Conservation (phyloP, 2,797 vertebrate genomes). For the Tapirus indicus region DNA sequence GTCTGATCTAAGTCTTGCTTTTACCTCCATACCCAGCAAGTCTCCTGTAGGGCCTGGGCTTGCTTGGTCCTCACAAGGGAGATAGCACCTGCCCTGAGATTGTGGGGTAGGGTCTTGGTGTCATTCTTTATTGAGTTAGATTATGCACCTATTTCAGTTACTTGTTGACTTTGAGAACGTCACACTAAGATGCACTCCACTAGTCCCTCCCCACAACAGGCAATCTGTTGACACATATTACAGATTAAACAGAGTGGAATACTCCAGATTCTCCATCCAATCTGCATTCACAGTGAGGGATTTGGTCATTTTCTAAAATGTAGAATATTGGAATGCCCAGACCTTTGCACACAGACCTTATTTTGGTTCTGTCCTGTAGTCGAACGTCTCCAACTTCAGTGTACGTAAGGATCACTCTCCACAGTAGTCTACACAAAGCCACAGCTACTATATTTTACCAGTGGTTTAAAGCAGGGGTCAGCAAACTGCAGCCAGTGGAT, state of each 20-base stretch:
- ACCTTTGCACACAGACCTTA: neutral
- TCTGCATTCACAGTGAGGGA: neutral
- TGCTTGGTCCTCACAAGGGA: neutral
- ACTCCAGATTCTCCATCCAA: neutral
- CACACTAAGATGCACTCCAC: neutral
- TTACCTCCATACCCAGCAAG: neutral
- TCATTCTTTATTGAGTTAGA: constrained; percentile 17
- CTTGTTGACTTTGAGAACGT: constrained; percentile 23
- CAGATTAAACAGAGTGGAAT: neutral
- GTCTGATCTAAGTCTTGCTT: neutral
- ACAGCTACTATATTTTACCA: neutral
- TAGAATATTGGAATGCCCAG: neutral
- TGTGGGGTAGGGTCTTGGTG: neutral
- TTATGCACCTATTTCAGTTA: neutral
- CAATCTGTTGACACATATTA: neutral
- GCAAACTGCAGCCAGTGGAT: neutral
- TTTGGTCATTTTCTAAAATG: constrained; percentile 47
- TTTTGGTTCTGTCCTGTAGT: constrained; percentile 10
- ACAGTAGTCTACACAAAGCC: neutral
- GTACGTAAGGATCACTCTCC: neutral
- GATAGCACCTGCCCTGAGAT: neutral
- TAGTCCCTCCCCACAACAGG: neutral
- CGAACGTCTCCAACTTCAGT: neutral
- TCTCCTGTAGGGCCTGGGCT: neutral
- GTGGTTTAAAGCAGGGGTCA: neutral